Conservation (phyloP, 2,113 vertebrate genomes). For the Psettodes erumei region DNA sequence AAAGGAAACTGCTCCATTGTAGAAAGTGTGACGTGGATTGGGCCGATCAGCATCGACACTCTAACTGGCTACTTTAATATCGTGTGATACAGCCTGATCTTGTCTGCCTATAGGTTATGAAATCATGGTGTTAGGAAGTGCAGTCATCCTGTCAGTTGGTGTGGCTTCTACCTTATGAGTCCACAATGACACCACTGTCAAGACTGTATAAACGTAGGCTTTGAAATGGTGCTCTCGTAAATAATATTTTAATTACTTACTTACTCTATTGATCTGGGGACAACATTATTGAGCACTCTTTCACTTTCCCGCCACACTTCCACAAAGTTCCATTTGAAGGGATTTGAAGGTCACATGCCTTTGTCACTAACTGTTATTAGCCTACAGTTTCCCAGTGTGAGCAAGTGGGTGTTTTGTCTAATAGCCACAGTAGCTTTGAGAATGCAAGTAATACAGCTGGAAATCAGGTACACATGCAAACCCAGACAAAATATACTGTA, state of each 20-base stretch:
- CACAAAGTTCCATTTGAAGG: too few species aligned
- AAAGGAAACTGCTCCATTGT: background rate
- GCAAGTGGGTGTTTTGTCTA: constrained; percentile 8
- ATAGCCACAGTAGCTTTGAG: background rate
- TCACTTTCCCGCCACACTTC: constrained; percentile 1
- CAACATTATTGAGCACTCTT: constrained; percentile 24
- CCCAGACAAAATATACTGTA: constrained; percentile 23
- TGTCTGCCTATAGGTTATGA: background rate
- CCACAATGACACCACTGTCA: background rate
- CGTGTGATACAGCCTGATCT: background rate
- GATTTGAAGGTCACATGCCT: constrained; percentile 9
- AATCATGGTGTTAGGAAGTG: background rate
- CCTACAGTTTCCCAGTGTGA: background rate
- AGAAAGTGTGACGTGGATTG: background rate
- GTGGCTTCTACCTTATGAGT: background rate
- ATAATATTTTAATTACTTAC: too few species aligned
- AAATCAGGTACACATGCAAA: constrained; percentile 28
- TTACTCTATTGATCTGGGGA: constrained; percentile 19
- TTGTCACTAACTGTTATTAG: background rate
- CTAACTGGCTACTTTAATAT: background rate
- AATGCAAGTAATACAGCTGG: constrained; percentile 38
- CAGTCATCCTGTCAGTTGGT: background rate
- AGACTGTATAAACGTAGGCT: too few species aligned
- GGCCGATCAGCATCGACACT: too few species aligned
- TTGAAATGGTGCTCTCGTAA: too few species aligned